Conservation (phyloP, 2,888 invertebrate species). For the Agrilus mali region DNA sequence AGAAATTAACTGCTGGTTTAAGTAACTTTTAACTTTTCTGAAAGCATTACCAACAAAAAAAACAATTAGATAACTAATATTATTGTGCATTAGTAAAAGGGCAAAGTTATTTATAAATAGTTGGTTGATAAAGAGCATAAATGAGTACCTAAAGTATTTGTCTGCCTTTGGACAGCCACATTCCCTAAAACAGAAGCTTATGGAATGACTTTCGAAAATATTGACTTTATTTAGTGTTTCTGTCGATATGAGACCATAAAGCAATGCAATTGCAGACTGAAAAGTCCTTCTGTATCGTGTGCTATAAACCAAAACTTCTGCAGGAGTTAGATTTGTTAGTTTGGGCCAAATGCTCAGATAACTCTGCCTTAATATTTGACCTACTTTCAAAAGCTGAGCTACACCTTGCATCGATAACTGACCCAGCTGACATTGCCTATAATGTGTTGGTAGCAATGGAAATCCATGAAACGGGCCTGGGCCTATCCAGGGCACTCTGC, state of each 20-base stretch:
- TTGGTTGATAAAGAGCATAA: neutral
- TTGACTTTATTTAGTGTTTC: constrained; percentile 53
- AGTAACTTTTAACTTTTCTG: constrained; percentile 46
- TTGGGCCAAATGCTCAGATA: constrained; percentile 39
- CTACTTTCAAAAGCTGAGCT: constrained; percentile 69
- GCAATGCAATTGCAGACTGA: constrained; percentile 74
- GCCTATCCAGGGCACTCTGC: constrained; percentile 61
- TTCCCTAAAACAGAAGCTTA: constrained; percentile 74
- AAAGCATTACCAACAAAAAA: constrained; percentile 16
- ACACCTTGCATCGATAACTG: constrained; percentile 76
- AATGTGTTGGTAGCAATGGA: constrained; percentile 56
- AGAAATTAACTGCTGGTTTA: constrained; percentile 51
- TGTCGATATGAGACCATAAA: constrained; percentile 56
- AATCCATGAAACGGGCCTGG: constrained; percentile 77
- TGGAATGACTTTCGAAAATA: constrained; percentile 65
- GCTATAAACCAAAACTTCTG: constrained; percentile 59
- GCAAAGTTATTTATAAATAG: neutral
- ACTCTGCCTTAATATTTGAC: constrained; percentile 49
- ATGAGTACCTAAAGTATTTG: constrained; percentile 37
- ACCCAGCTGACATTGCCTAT: constrained; percentile 65
- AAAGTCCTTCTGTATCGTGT: constrained; percentile 82
- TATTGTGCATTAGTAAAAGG: neutral
- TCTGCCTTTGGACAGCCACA: constrained; percentile 69
- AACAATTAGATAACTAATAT: neutral
- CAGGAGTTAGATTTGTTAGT: constrained; percentile 35